These are phyloP conservation scores for Rotaria socialis DNA, from an alignment of 2,888 invertebrate species.

Conservation along the genomic window DNA sequence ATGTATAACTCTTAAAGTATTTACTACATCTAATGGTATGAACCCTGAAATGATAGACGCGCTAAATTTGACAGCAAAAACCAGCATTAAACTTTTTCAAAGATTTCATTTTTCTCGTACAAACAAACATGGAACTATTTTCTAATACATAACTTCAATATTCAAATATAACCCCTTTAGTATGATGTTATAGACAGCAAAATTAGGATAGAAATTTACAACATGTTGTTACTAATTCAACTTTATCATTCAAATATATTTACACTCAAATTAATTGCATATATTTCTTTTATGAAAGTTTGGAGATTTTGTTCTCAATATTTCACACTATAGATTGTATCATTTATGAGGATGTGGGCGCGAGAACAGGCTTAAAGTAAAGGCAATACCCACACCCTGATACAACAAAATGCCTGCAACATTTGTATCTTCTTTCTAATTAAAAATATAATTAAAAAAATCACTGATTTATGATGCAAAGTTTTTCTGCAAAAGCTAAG, in stretches of 20 bases:
- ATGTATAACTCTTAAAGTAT: conserved; percentile 95
- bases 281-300: too few species aligned
- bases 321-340: too few species aligned
- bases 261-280: too few species aligned
- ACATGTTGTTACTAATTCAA: conserved; percentile 99
- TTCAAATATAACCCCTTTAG: conserved; percentile 99
- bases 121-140: conserved; percentile 85
- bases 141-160: conserved; percentile 94
- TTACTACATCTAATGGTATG: conserved; percentile 91
- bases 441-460: too few species aligned
- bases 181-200: conserved; percentile 92
- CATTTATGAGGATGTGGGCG: too few species aligned
- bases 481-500: too few species aligned
- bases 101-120: background rate
- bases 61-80: conserved; percentile 61
- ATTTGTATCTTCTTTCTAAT: too few species aligned
- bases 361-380: too few species aligned
- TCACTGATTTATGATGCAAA: too few species aligned
- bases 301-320: too few species aligned
- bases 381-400: too few species aligned
- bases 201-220: conserved; percentile 99
- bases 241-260: conserved; percentile 71
- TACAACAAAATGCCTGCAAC: too few species aligned
- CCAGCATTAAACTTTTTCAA: background rate
- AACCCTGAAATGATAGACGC: conserved; percentile 86